phyloP scores from a whole-genome alignment of 1,140 invertebrate genomes.

The Bombus sylvicola region DNA sequence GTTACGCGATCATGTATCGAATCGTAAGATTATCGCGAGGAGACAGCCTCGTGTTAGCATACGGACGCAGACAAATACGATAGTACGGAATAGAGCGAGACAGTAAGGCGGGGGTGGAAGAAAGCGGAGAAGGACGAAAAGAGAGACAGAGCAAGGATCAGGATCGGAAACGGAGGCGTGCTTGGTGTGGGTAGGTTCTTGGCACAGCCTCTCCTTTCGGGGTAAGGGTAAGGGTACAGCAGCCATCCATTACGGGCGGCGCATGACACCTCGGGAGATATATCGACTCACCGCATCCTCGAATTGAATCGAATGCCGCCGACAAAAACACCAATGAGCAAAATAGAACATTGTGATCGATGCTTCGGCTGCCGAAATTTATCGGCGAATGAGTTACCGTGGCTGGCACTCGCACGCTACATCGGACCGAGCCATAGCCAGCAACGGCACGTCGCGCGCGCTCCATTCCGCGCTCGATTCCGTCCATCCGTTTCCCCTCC shows the following conservation, averaged over 20 bases:
- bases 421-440: conserved; percentile 1
- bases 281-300: conserved; percentile 81
- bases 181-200: conserved; percentile 76
- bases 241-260: conserved; percentile 81
- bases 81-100: conserved; percentile 21
- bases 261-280: conserved; percentile 81
- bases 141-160: conserved; percentile 60
- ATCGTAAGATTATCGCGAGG: not conserved
- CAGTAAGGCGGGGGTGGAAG: not conserved
- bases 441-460: conserved; percentile 20
- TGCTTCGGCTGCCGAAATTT: conserved; percentile 78
- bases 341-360: conserved; percentile 82
- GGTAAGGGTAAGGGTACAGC: conserved; percentile 80
- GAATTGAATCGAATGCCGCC: conserved; percentile 82
- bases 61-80: conserved; percentile 16
- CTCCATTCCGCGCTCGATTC: conserved; percentile 48
- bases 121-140: conserved; percentile 28
- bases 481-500: conserved; percentile 62
- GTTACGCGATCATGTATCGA: conserved; percentile 21
- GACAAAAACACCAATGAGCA: conserved; percentile 82
- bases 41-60: not conserved
- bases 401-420: conserved; percentile 59
- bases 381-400: conserved; percentile 81
- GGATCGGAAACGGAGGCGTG: conserved; percentile 63
- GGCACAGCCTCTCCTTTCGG: conserved; percentile 79